Base-by-base conservation (phyloP, 2,797 vertebrate species). In the Crocodylus rhombifer region DNA sequence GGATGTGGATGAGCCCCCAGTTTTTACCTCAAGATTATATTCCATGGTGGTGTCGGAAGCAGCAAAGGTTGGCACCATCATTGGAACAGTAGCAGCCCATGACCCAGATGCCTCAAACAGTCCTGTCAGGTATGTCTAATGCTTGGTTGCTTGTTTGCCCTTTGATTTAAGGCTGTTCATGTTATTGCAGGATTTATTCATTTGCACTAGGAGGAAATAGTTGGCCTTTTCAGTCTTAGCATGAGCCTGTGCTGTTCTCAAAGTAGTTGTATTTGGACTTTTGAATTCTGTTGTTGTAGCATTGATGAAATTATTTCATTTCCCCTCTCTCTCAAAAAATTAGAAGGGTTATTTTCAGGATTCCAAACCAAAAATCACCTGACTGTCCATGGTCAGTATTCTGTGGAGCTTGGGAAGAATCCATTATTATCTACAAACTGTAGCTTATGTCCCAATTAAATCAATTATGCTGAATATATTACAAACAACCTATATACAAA, bases 11-110 rank as follows among this genome's bases (percentile, higher is more conserved):
- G 99, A 99, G 95, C 98, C 99, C 0, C 99, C 99, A 0, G 92
- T 99, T 75, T 99, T 99, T 91, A 98, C 98, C 18, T 91, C 97
- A 1, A 96, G 94, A 0, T 94, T 99, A 23, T 99, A 98, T 95
- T 98, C 96, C 92, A 99, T 99, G 99, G 98, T 98, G 23, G 98
- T 99, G 33, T 99, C 98, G 0, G 99, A 99, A 97, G 99, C 99
- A 9, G 99, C 99, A 61, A 98, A 97, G 82, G 97, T 99, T 4
- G 99, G 99, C 73, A 99, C 98, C 3, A 98, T 98, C 26, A 99
- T 99, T 21, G 99, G 99, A 76, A 98, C 98, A 1, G 99, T 99
- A 25, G 98, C 98, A 0, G 99, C 99, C 26, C 98, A 98, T 2
- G 99, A 99, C 94, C 99, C 99, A 2, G 99, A 99, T 96, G 98